Evolutionary conservation across 2,113 vertebrate species (phyloP).

Genomic region (Thermophis baileyi): DNA sequence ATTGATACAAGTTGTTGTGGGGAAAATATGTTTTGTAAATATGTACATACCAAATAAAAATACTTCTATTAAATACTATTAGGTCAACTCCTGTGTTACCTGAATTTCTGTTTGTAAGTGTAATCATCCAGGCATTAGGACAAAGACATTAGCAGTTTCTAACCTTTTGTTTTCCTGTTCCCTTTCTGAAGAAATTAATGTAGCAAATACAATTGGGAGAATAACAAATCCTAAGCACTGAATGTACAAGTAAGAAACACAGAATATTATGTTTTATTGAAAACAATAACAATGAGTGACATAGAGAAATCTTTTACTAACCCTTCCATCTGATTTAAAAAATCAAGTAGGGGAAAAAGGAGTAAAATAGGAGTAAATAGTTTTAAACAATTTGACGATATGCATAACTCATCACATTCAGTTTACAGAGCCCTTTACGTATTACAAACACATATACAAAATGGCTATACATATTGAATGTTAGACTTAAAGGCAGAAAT

Average conservation of each 20-base stretch:
- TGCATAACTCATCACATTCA: slow-evolving; percentile 44
- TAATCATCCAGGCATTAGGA: neutral
- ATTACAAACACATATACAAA: slow-evolving; percentile 63
- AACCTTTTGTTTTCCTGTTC: neutral
- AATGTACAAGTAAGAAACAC: neutral
- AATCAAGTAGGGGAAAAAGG: neutral
- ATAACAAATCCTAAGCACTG: slow-evolving; percentile 28
- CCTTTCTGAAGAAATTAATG: neutral
- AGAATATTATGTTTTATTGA: slow-evolving; percentile 20
- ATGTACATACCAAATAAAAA: neutral
- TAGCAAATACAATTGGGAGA: slow-evolving; percentile 21
- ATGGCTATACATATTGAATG: slow-evolving; percentile 40
- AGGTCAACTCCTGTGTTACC: neutral
- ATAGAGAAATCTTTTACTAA: slow-evolving; percentile 24
- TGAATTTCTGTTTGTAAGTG: neutral
- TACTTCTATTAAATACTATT: neutral
- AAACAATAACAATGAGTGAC: slow-evolving; percentile 32
- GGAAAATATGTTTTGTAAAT: neutral
- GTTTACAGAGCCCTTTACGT: slow-evolving; percentile 61
- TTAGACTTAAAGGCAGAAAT: slow-evolving; percentile 39
- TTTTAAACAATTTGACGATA: slow-evolving; percentile 42
- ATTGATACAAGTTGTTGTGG: neutral
- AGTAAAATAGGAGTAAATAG: slow-evolving; percentile 19
- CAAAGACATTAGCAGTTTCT: neutral
- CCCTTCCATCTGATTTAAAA: slow-evolving; percentile 20